A percentile compares a stretch with the other conserved stretches of the same genome.
These are phyloP conservation scores for Notarius lentiginosus DNA, from an alignment of 2,113 vertebrate genomes.

Conservation along the genomic window DNA sequence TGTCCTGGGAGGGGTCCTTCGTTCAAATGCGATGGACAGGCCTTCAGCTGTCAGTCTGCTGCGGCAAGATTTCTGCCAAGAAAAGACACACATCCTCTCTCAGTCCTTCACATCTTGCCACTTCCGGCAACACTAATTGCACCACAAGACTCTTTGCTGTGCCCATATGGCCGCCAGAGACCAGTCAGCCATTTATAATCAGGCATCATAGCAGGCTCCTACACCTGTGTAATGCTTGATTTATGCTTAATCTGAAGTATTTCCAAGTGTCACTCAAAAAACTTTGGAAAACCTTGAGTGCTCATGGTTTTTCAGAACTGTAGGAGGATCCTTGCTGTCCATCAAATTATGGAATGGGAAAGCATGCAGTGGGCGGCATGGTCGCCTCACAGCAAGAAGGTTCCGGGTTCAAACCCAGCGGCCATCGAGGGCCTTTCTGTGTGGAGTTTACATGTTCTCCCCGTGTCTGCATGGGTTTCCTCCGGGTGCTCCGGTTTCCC, in stretches of 20 bases:
- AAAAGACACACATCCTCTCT: not conserved
- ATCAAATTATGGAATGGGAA: not conserved
- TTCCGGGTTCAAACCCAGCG: too few relatives aligned
- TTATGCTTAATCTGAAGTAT: not conserved
- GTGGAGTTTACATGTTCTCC: too few relatives aligned
- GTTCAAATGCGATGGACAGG: conserved; percentile 49
- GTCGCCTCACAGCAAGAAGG: too few relatives aligned
- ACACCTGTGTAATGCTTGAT: not conserved
- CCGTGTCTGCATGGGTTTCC: too few relatives aligned
- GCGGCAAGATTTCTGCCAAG: conserved; percentile 35
- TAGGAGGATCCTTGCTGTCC: not conserved
- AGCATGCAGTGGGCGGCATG: not conserved
- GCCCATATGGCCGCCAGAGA: not conserved
- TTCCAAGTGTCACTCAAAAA: conserved; percentile 1
- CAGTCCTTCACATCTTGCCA: conserved; percentile 5
- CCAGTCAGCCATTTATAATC: not conserved
- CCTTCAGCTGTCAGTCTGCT: conserved; percentile 51
- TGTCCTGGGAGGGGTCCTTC: conserved; percentile 52
- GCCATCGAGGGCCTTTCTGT: too few relatives aligned
- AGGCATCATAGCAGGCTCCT: not conserved
- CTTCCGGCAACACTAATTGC: not conserved
- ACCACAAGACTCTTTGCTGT: not conserved
- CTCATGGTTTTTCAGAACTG: not conserved
- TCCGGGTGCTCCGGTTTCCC: too few relatives aligned
- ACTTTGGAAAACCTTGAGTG: not conserved